phyloP scores from a whole-genome alignment of 2,888 invertebrate genomes.

The Thysanoteuthis rhombus region DNA sequence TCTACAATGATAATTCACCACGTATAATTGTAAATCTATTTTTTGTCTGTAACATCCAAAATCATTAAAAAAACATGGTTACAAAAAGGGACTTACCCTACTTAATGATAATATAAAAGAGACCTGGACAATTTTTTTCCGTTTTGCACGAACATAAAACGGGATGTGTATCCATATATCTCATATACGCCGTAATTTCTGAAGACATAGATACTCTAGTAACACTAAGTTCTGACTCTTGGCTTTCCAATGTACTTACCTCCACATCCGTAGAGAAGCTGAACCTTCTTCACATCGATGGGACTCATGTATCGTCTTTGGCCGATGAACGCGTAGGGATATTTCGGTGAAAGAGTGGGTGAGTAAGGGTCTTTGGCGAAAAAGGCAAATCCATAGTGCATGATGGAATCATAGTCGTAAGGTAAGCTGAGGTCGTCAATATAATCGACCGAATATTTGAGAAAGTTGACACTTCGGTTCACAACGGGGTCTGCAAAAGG shows the following conservation, averaged over 20 bases:
- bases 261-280: constrained; percentile 65
- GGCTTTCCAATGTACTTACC: neutral
- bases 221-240: neutral
- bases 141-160: too few relatives aligned
- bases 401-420: constrained; percentile 81
- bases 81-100: too few relatives aligned
- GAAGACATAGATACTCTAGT: too few relatives aligned
- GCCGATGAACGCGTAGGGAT: constrained; percentile 72
- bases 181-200: too few relatives aligned
- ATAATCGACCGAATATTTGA: constrained; percentile 43
- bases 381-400: constrained; percentile 77
- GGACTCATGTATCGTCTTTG: constrained; percentile 67
- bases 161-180: too few relatives aligned
- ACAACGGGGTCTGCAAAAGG: constrained; percentile 14
- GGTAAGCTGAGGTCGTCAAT: constrained; percentile 66
- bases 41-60: too few relatives aligned
- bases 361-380: constrained; percentile 69
- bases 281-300: constrained; percentile 66
- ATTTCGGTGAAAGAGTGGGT: constrained; percentile 70
- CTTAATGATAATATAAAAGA: too few relatives aligned
- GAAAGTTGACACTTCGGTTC: constrained; percentile 43
- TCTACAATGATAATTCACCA: too few relatives aligned
- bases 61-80: too few relatives aligned
- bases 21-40: too few relatives aligned
- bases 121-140: too few relatives aligned